Base-by-base conservation (phyloP, 2,888 invertebrate species). In the Dasypogon diadema region DNA sequence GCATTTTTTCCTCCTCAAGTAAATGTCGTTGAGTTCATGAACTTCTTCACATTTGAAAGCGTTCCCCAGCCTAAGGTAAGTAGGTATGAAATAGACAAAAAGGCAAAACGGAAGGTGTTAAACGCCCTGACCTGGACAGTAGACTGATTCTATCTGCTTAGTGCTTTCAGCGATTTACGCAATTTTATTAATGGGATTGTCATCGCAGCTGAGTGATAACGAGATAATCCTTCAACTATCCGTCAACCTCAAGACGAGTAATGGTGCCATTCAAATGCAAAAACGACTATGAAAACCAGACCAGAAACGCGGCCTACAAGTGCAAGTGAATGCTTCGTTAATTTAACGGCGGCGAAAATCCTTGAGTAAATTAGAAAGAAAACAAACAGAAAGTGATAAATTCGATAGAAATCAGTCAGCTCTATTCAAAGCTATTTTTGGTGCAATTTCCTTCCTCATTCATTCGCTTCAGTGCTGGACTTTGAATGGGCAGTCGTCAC, bases 21-120 rank as follows among this genome's bases (percentile, higher is more conserved):
- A 55, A 55, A 55, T 55, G 55, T 55, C 55, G 55, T n/a, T 22
- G 55, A 55, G 55, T 55, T 55, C 55, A 55, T 55, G 55, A 55
- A 55, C 55, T 55, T 22, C 55, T 55, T 22, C 18, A 10, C 6
- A 8, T 14, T 14, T 10, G 16, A 12, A 51, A 51, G 16, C 16
- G 16, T 16, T 51, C 14, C 51, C 16, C 51, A 51, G 51, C 16
- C 16, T 2, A 14, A 51, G n/a, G n/a, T n/a, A n/a, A n/a, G n/a
- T n/a, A n/a, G n/a, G n/a, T n/a, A n/a, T n/a, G 48, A 48, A 16
- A 16, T n/a, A 22, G 12, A 22, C 6, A 10, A 22, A 22, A 18
- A 55, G 6, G 6, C n/a, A 14, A 16, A 12, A 48, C 2, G 12
- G 12, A 2, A n/a, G 6, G 6, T 18, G 16, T 2, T 6, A 55